Evolutionary conservation across 2,888 invertebrate genomes (phyloP), one percentile per base, ranked within the genome.

Genomic region (Philereme transversata): DNA sequence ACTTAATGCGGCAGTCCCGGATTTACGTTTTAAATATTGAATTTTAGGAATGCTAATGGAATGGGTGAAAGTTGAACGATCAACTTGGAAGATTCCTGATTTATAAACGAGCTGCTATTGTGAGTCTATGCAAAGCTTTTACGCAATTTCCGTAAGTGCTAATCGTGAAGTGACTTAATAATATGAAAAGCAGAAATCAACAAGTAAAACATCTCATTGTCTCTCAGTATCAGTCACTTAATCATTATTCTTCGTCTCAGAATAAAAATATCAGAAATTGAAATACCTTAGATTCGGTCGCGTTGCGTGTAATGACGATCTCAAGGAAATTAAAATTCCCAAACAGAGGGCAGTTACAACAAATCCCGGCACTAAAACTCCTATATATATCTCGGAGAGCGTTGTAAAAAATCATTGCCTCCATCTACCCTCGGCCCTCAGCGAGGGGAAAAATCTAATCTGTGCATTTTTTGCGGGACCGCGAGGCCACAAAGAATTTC

Each of bases 401-500:
- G 91, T 88, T 90, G 90, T 92, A 92, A 92, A 92, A 92, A 92
- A 92, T 92, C 91, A 92, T 92, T 92, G 92, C 92, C 90, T 88
- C 86, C 85, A 84, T 87, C 88, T 84, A 84, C 84, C 87, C 89
- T 87, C 86, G 82, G 87, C 83, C 87, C 90, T 87, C 79, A 78
- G 81, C 81, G 86, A 87, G 86, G 90, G 90, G 92, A 90, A 92
- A 80, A 92, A 92, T 93, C 93, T 93, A 93, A 93, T 93, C 92
- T 92, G 90, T 90, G 91, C 91, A 92, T 93, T 93, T 93, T 93
- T 93, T 93, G 92, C 92, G 92, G 88, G 92, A 90, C 90, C 91
- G 91, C 91, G 90, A 91, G 89, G 90, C 92, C 93, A 92, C 93
- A 92, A 93, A 92, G 92, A 93, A 93, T 93, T 93, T 93, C 92